A percentile compares a stretch with the other conserved stretches of the same genome.
phyloP scores from a whole-genome alignment of 2,113 vertebrate species.

The Prietella phreatophila region DNA sequence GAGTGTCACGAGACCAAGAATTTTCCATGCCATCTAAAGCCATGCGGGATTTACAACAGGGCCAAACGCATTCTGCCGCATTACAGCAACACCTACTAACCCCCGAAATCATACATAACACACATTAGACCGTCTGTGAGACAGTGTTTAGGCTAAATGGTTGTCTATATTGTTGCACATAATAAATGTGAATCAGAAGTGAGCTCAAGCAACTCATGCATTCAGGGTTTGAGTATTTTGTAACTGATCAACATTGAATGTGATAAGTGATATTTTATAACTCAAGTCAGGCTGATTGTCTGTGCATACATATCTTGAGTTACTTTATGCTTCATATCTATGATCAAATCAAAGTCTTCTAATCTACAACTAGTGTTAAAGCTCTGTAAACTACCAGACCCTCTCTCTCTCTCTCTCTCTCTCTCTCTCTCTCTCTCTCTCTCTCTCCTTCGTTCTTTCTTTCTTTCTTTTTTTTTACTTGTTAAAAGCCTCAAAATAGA shows the following conservation, averaged over 20 bases:
- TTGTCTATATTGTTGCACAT: neutral
- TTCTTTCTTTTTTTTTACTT: slow-evolving; percentile 3
- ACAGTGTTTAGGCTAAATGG: neutral
- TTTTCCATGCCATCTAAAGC: slow-evolving; percentile 71
- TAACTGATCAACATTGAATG: slow-evolving; percentile 3
- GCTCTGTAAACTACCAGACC: neutral
- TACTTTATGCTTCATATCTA: neutral
- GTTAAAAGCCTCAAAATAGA: slow-evolving; percentile 42
- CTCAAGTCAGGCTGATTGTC: neutral
- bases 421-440: neutral
- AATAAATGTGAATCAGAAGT: neutral
- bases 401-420: neutral
- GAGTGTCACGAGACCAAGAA: slow-evolving; percentile 58
- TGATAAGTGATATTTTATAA: slow-evolving; percentile 15
- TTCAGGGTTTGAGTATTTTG: neutral
- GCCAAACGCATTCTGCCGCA: slow-evolving; percentile 38
- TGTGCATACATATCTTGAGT: neutral
- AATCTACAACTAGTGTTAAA: neutral
- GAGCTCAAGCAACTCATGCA: neutral
- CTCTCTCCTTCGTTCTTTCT: neutral
- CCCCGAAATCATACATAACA: neutral
- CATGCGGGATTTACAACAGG: slow-evolving; percentile 52
- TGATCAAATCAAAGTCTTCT: neutral
- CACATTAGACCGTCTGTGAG: neutral
- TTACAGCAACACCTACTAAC: slow-evolving; percentile 9